A percentile compares a stretch with the other conserved stretches of the same genome.
These are phyloP conservation scores for Tenrec ecaudatus DNA, from an alignment of 2,113 vertebrate genomes.

Conservation along the genomic window DNA sequence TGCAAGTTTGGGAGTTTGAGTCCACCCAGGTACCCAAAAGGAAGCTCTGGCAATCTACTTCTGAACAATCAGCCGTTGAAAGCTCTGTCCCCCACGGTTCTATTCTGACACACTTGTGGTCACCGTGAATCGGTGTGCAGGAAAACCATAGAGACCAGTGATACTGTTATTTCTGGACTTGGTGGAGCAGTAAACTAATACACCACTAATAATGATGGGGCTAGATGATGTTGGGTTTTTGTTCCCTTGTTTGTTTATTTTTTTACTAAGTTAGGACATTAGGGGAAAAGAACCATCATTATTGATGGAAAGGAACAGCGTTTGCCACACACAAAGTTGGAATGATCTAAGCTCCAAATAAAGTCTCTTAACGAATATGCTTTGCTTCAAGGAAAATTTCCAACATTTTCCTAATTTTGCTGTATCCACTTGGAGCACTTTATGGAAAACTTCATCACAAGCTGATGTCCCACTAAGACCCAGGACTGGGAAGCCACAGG, in stretches of 20 bases:
- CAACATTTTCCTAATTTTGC: neutral
- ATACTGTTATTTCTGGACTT: neutral
- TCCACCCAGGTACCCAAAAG: neutral
- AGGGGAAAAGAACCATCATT: neutral
- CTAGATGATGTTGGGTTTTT: too few relatives aligned
- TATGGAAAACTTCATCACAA: neutral
- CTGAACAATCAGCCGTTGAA: neutral
- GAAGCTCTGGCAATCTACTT: neutral
- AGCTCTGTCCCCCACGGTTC: neutral
- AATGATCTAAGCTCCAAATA: neutral
- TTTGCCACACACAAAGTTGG: neutral
- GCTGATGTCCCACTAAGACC: neutral
- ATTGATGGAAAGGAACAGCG: slow-evolving; percentile 15
- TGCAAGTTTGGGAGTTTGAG: neutral
- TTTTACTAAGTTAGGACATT: too few relatives aligned
- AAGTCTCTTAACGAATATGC: neutral
- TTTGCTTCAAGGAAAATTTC: slow-evolving; percentile 33
- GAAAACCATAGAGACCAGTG: neutral
- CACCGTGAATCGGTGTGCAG: neutral
- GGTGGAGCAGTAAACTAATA: too few relatives aligned
- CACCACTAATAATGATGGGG: too few relatives aligned
- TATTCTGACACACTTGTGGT: neutral
- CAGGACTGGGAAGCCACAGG: neutral
- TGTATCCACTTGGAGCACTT: neutral
- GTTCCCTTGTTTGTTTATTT: too few relatives aligned